phyloP scores from a whole-genome alignment of 2,797 vertebrate species.

The Arrhamphus sclerolepis region DNA sequence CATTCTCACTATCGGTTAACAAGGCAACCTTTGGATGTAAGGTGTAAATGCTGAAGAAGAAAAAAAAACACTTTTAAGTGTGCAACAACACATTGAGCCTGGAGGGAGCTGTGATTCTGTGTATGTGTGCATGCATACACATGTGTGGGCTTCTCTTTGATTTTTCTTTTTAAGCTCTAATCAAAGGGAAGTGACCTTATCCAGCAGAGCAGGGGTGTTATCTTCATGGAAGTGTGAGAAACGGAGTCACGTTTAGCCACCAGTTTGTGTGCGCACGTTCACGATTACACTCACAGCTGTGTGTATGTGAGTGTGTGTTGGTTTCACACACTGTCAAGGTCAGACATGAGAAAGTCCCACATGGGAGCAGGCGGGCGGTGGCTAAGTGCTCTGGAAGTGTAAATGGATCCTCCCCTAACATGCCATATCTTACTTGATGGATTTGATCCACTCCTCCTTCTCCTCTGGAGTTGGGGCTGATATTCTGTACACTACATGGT shows the following conservation, averaged over 20 bases:
- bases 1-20: not conserved
- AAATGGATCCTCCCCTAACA: conserved; percentile 65
- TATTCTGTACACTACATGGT: conserved; percentile 97
- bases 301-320: conserved; percentile 21
- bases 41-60: conserved; percentile 6
- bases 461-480: conserved; percentile 95
- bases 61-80: conserved; percentile 6
- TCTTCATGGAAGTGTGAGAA: conserved; percentile 69
- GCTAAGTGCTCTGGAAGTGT: conserved; percentile 71
- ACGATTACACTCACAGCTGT: conserved; percentile 1
- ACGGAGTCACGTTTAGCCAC: conserved; percentile 53
- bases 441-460: conserved; percentile 99
- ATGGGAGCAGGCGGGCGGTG: conserved; percentile 49
- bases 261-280: conserved; percentile 23
- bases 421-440: conserved; percentile 88
- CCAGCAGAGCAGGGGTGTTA: conserved; percentile 64
- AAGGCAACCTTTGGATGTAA: not conserved
- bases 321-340: conserved; percentile 67
- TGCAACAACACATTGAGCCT: not conserved
- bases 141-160: conserved; percentile 21
- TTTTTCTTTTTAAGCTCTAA: conserved; percentile 35
- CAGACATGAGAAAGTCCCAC: conserved; percentile 68
- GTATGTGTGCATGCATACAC: no score
- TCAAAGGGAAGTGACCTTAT: conserved; percentile 66
- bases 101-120: conserved; percentile 1